Percentiles rank a stretch among this genome's conserved stretches.
Conservation (phyloP, 2,113 vertebrate species). For the Dicentrarchus labrax region DNA sequence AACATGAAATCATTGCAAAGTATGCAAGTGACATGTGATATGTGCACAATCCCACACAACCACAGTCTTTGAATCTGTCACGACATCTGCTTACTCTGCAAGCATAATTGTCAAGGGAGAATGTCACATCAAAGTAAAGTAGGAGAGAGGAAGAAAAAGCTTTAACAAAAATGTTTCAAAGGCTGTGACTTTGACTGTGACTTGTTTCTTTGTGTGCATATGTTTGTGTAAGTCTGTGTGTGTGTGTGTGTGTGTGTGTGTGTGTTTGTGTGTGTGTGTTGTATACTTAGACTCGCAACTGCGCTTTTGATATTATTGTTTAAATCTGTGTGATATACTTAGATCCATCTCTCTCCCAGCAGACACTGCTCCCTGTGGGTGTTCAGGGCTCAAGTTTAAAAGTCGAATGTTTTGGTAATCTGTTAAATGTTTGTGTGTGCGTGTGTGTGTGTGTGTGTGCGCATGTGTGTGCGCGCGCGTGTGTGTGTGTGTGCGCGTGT, state of each 20-base stretch:
- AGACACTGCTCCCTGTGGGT: constrained; percentile 29
- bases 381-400: constrained; percentile 25
- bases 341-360: constrained; percentile 34
- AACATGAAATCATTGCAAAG: constrained; percentile 16
- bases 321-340: constrained; percentile 41
- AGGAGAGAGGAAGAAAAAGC: constrained; percentile 18
- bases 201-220: neutral
- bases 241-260: constrained; percentile 5
- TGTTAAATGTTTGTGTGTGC: neutral
- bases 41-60: constrained; percentile 6
- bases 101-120: constrained; percentile 38
- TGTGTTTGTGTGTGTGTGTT: constrained; percentile 5
- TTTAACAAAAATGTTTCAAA: constrained; percentile 52
- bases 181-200: constrained; percentile 2
- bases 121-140: constrained; percentile 25
- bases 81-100: constrained; percentile 30
- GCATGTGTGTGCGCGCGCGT: neutral
- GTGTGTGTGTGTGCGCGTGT: neutral
- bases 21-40: neutral
- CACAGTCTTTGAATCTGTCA: constrained; percentile 40
- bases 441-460: neutral
- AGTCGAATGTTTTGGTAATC: constrained; percentile 15
- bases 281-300: neutral
- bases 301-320: constrained; percentile 54
- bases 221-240: constrained; percentile 13